A percentile compares a stretch with the other conserved stretches of the same genome.
These are phyloP conservation scores for Hartigia nigra DNA, from an alignment of 2,888 invertebrate species.

Conservation along the genomic window DNA sequence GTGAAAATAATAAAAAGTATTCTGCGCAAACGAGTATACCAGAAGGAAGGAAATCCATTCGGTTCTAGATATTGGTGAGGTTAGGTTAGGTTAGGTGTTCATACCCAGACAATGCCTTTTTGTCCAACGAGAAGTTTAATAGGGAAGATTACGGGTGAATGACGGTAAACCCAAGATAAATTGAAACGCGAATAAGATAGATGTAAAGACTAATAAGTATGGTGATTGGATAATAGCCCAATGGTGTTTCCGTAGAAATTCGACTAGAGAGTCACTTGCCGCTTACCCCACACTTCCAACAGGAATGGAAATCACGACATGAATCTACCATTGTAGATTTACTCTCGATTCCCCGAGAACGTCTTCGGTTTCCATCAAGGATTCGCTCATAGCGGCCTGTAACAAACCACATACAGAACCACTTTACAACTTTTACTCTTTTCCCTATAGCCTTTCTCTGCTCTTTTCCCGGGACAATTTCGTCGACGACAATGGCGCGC, in stretches of 20 bases:
- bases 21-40: neutral
- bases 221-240: constrained; percentile 40
- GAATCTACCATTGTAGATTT: constrained; percentile 33
- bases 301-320: constrained; percentile 24
- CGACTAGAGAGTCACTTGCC: constrained; percentile 25
- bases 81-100: neutral
- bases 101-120: neutral
- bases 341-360: constrained; percentile 28
- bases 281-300: constrained; percentile 9
- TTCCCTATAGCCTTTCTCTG: neutral
- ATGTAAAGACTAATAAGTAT: constrained; percentile 43
- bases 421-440: constrained; percentile 24
- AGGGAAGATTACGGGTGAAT: constrained; percentile 45
- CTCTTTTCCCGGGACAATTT: constrained; percentile 4
- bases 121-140: constrained; percentile 40
- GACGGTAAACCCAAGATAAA: constrained; percentile 43
- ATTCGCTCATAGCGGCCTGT: constrained; percentile 15
- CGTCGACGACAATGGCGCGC: neutral
- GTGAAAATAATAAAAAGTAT: neutral
- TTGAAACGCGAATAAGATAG: constrained; percentile 50
- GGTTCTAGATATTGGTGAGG: neutral
- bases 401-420: constrained; percentile 22
- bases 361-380: constrained; percentile 16
- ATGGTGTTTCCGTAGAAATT: constrained; percentile 13
- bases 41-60: neutral